A percentile compares a stretch with the other conserved stretches of the same genome.
phyloP scores from a whole-genome alignment of 2,797 vertebrate species.

The Threskiornis aethiopicus region DNA sequence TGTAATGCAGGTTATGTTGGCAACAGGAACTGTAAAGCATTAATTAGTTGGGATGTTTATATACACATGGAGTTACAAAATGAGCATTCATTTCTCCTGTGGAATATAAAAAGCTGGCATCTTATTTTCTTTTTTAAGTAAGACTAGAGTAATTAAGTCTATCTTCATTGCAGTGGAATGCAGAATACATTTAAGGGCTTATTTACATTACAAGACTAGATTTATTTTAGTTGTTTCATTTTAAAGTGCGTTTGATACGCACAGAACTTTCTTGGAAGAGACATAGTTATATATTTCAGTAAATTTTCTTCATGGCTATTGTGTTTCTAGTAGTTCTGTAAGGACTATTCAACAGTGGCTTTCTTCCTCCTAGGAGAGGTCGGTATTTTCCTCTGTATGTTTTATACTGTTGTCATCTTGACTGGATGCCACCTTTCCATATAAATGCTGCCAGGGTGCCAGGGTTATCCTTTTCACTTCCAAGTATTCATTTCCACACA shows the following conservation, averaged over 20 bases:
- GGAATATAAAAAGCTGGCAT: neutral
- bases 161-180: neutral
- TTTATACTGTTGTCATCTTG: neutral
- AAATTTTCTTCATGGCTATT: neutral
- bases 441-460: neutral
- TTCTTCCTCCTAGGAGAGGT: neutral
- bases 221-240: neutral
- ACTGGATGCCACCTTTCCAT: accelerated
- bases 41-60: neutral
- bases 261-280: neutral
- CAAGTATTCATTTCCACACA: neutral
- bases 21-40: neutral
- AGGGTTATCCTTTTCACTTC: neutral
- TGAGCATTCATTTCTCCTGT: neutral
- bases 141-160: neutral
- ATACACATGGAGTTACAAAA: neutral
- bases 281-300: neutral
- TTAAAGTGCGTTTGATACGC: neutral
- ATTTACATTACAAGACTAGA: neutral
- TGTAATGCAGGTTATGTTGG: neutral
- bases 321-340: neutral
- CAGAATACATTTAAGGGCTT: neutral
- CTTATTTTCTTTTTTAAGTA: neutral
- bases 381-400: neutral
- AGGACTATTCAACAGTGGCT: neutral